Base-by-base conservation (phyloP, 2,888 invertebrate genomes). In the Spodoptera picta region DNA sequence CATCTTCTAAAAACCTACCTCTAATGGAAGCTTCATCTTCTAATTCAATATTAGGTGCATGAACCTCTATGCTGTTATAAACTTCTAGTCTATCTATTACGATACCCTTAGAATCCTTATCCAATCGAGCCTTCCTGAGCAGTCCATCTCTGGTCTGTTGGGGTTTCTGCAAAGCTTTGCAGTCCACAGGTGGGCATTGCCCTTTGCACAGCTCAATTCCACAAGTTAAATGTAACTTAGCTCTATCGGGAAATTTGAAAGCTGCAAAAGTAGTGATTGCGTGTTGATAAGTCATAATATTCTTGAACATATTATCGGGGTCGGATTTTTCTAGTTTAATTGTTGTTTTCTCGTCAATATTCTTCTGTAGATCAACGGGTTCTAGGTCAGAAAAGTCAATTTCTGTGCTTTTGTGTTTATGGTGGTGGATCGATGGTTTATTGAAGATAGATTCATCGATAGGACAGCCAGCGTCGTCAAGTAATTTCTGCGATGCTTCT, bases 171-270 rank as follows among this genome's bases (percentile, higher is more conserved):
- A 95, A 74, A 10, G 89, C 88, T 73, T 87, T 92, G 66, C 95
- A 95, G 71, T 95, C 95, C 49, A 97, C 96, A 81, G 95, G 90
- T 0, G 96, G 96, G 83, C 98, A 98, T 69, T 92, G 94, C 54
- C 96, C 96, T 87, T 96, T 96, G 83, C 98, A 98, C n/a, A 97
- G 90, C 77, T 97, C 96, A 48, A 98, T 95, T 19, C 96, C 96
- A 87, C 98, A 98, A n/a, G 96, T 96, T 50, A 97, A 91, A 87
- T 97, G 97, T 46, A 98, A 90, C 68, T 97, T 96, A 67, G 97
- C 97, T 71, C 97, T 94, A 82, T 97, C 97, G 4, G 97, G 97
- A 88, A 98, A 98, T 83, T 97, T 97, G 83, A 98, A 98, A 4
- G 97, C 98, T 1, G 97, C 96, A 90, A 98, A 98, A 19, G 96